Evolutionary conservation across 2,888 invertebrate species (phyloP), one percentile per base, ranked within the genome.

Genomic region (Meteorus cinctellus): DNA sequence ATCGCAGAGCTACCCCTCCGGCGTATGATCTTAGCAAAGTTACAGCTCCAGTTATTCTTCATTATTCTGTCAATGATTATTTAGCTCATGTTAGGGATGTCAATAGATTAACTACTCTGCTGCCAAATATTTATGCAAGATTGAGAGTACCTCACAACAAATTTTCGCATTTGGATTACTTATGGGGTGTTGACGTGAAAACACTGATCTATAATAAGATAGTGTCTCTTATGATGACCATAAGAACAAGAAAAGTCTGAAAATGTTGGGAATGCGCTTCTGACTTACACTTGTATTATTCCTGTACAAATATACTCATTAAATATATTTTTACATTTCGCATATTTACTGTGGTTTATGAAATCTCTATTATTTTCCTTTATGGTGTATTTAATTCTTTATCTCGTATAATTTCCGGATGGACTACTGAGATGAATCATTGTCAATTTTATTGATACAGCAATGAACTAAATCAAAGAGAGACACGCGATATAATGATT

Each of bases 161-260:
- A 62, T 94, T 93, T 79, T 93, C 92, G 83, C 94, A 95, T 84
- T 87, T 94, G 81, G 95, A 95, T 83, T 94, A 92, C 79, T 83
- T 94, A 63, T 94, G 92, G 90, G 94, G 93, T 0, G 89, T 88
- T 12, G 91, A 92, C 79, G 92, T 92, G 0, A 90, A 91, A 14
- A 87, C 86, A 14, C 82, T 91, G 34, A 84, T 94, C 5, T 94
- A 94, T 81, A 80, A 89, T 4, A 81, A 82, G 59, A 67, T 86
- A 8, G 65, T 84, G 14, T 72, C 60, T 6, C 34, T 83, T 51
- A 79, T 84, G 70, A n/a, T 6, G 16, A 29, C n/a, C 24, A 36
- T 36, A n/a, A 27, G 29, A 48, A 14, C 10, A n/a, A 16, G n/a
- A 48, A 36, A 55, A 6, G 55, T 3, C 55, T 55, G 34, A 29